phyloP scores from a whole-genome alignment of 2,888 invertebrate species.

The Agrotis clavis region DNA sequence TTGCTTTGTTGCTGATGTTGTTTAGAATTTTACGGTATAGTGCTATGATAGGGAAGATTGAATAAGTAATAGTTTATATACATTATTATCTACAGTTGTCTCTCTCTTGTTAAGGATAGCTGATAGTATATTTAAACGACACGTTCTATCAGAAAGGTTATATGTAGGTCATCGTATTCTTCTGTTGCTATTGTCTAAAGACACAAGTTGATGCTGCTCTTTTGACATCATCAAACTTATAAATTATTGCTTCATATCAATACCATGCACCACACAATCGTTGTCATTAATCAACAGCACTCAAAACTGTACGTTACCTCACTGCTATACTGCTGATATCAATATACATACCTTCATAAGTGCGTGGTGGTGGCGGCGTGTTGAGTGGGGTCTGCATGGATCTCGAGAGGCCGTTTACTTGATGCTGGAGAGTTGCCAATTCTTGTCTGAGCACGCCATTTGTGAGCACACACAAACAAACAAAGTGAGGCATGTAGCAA shows the following conservation, averaged over 20 bases:
- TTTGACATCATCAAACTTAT: background rate
- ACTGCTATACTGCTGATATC: background rate
- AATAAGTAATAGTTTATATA: background rate
- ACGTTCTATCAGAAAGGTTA: too few species aligned
- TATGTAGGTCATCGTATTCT: too few species aligned
- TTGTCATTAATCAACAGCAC: background rate
- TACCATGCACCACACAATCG: background rate
- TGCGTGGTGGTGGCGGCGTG: constrained; percentile 76
- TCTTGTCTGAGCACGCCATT: constrained; percentile 91
- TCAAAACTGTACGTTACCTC: background rate
- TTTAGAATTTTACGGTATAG: background rate
- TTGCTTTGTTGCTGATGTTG: background rate
- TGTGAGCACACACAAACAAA: constrained; percentile 90
- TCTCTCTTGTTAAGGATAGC: too few species aligned
- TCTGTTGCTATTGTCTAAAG: background rate
- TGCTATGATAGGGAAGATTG: constrained; percentile 27
- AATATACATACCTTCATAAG: constrained; percentile 79
- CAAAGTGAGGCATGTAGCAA: constrained; percentile 63
- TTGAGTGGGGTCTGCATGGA: constrained; percentile 80
- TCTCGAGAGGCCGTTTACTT: constrained; percentile 93
- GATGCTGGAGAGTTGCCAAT: constrained; percentile 95
- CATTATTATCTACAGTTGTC: background rate
- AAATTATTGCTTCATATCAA: background rate
- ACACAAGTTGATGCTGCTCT: too few species aligned
- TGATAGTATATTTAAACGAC: too few species aligned